These are phyloP conservation scores for Ciconia boyciana DNA, from an alignment of 2,113 vertebrate species.

Conservation along the genomic window DNA sequence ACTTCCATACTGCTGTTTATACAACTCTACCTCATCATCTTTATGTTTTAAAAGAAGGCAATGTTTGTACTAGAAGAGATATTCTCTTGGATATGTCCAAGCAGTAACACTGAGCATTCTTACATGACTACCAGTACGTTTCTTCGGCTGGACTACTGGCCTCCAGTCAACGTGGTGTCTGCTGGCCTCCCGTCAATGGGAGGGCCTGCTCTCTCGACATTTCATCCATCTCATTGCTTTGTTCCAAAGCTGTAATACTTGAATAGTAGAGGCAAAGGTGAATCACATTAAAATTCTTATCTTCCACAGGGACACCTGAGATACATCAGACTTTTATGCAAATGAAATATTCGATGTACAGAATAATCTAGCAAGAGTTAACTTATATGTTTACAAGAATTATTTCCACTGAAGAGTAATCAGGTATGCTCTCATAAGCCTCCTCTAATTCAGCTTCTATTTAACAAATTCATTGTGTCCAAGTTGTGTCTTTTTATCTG, in stretches of 20 bases:
- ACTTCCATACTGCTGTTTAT: neutral
- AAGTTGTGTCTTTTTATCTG: neutral
- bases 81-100: neutral
- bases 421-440: neutral
- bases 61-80: neutral
- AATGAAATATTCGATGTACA: neutral
- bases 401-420: neutral
- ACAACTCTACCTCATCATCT: neutral
- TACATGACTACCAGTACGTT: neutral
- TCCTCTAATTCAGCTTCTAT: neutral
- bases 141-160: neutral
- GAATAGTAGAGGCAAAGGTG: neutral
- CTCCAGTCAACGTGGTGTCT: too few species aligned
- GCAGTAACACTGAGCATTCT: neutral
- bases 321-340: neutral
- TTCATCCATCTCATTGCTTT: neutral
- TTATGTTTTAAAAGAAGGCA: neutral
- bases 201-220: neutral
- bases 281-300: neutral
- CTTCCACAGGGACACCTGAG: neutral
- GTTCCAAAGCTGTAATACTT: neutral
- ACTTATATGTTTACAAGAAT: neutral
- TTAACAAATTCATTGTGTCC: neutral
- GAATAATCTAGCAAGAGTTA: neutral
- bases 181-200: neutral